Conservation (phyloP, 2,113 vertebrate species). For the Oncorhynchus nerka region DNA sequence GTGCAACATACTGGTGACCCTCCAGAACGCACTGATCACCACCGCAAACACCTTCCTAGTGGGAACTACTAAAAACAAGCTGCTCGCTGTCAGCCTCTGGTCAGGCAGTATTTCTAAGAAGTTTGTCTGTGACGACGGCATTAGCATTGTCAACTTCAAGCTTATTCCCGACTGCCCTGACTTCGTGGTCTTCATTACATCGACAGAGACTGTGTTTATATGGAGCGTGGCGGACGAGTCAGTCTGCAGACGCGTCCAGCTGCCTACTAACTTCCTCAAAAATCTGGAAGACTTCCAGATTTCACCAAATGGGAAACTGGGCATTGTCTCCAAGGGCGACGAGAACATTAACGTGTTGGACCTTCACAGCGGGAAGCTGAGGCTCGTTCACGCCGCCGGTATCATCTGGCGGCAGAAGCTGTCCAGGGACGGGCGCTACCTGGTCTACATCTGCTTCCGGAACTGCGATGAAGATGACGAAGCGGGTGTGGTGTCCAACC, state of each 20-base stretch:
- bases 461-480: slow-evolving; percentile 92
- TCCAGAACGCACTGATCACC: slow-evolving; percentile 94
- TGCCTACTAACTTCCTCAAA: slow-evolving; percentile 92
- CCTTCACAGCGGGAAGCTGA: slow-evolving; percentile 90
- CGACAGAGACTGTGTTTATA: slow-evolving; percentile 91
- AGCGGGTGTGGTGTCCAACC: slow-evolving; percentile 84
- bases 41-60: slow-evolving; percentile 97
- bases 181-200: slow-evolving; percentile 91
- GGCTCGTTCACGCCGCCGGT: slow-evolving; percentile 88
- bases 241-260: slow-evolving; percentile 88
- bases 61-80: slow-evolving; percentile 92
- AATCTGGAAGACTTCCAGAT: slow-evolving; percentile 96
- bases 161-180: slow-evolving; percentile 96
- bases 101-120: slow-evolving; percentile 98
- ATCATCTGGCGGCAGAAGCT: slow-evolving; percentile 93
- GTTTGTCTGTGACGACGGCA: slow-evolving; percentile 93
- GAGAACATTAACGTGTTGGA: slow-evolving; percentile 96
- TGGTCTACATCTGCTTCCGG: slow-evolving; percentile 93
- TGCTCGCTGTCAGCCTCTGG: slow-evolving; percentile 96
- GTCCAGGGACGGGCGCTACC: slow-evolving; percentile 93
- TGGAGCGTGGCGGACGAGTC: slow-evolving; percentile 97
- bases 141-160: slow-evolving; percentile 91
- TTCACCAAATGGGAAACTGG: slow-evolving; percentile 95
- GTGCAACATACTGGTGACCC: slow-evolving; percentile 93
- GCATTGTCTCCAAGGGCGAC: slow-evolving; percentile 92